Evolutionary conservation across 2,888 invertebrate genomes (phyloP).

Genomic region (Dorcus hopei): DNA sequence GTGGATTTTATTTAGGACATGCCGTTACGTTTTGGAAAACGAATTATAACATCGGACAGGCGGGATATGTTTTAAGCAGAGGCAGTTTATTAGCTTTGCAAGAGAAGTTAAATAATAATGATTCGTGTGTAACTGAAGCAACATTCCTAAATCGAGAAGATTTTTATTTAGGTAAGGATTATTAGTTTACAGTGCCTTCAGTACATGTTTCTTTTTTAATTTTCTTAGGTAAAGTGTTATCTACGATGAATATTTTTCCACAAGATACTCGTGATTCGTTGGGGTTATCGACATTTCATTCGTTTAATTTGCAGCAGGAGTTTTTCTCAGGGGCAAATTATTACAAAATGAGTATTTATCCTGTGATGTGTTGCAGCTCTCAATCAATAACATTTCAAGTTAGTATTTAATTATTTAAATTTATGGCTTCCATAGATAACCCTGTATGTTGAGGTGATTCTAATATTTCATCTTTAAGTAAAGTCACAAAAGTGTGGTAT

Average conservation of each 20-base stretch:
- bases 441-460: too few species aligned
- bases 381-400: constrained; percentile 53
- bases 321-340: constrained; percentile 48
- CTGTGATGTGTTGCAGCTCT: constrained; percentile 54
- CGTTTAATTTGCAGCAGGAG: constrained; percentile 49
- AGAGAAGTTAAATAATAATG: constrained; percentile 44
- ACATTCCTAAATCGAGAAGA: constrained; percentile 58
- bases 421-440: too few species aligned
- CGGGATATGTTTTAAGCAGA: constrained; percentile 56
- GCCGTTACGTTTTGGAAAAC: constrained; percentile 55
- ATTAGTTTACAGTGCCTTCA: not conserved
- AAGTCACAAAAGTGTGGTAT: too few species aligned
- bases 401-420: constrained; percentile 9
- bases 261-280: constrained; percentile 53
- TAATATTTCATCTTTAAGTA: too few species aligned
- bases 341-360: constrained; percentile 52
- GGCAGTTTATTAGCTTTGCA: constrained; percentile 48
- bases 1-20: constrained; percentile 56
- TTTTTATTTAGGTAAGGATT: constrained; percentile 53
- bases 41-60: constrained; percentile 54
- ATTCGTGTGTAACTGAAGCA: constrained; percentile 49
- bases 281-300: constrained; percentile 54
- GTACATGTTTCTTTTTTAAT: not conserved
- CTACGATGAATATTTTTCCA: constrained; percentile 51
- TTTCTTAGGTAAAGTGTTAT: constrained; percentile 52